Percentiles rank a stretch among this genome's conserved stretches.
Evolutionary conservation across 2,888 invertebrate species (phyloP).

Genomic region (Drosophila anomelani): DNA sequence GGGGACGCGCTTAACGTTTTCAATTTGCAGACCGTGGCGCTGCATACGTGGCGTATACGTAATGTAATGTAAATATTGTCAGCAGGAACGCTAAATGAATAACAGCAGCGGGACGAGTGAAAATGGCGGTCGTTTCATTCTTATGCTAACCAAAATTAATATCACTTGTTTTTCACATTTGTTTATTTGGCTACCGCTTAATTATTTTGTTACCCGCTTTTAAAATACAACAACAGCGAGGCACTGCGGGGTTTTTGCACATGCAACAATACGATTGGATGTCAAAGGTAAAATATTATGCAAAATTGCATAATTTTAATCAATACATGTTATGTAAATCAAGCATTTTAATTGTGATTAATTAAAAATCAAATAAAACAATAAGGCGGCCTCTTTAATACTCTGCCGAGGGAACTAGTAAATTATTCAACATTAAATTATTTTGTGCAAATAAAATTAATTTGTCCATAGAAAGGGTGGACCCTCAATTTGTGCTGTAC

Average conservation of each 20-base stretch:
- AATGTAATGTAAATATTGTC: conserved; percentile 60
- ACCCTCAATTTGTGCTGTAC: background rate
- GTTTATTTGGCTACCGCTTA: conserved; percentile 59
- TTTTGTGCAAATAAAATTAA: background rate
- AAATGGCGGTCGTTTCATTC: background rate
- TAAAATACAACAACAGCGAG: conserved; percentile 28
- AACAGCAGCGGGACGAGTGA: background rate
- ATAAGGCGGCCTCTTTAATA: background rate
- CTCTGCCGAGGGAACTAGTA: background rate
- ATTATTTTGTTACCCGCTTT: conserved; percentile 65
- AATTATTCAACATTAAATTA: background rate
- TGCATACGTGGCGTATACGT: conserved; percentile 57
- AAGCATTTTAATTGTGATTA: conserved; percentile 54
- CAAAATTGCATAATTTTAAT: conserved; percentile 37
- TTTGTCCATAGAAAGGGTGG: background rate
- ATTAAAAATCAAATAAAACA: conserved; percentile 2
- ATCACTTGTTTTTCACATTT: conserved; percentile 49
- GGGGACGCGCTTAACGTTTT: conserved; percentile 68
- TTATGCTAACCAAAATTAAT: conserved; percentile 32
- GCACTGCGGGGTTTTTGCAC: background rate
- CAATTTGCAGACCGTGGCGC: conserved; percentile 63
- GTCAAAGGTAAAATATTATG: conserved; percentile 17
- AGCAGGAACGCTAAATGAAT: conserved; percentile 16
- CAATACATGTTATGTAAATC: conserved; percentile 21
- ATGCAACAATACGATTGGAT: conserved; percentile 1